These are phyloP conservation scores for Danio tinwini DNA, from an alignment of 2,797 vertebrate species.

Conservation along the genomic window DNA sequence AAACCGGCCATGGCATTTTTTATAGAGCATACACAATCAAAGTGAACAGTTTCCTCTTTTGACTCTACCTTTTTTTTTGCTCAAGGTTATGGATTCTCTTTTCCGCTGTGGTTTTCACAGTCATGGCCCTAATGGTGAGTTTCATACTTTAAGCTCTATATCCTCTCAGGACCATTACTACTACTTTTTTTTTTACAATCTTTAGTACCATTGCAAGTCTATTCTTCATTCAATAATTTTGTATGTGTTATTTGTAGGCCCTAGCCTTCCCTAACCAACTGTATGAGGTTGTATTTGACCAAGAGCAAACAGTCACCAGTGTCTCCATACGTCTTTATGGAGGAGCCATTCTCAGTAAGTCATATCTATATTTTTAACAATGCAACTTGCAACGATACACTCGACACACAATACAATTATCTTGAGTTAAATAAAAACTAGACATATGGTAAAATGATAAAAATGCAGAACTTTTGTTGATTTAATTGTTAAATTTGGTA, in stretches of 20 bases:
- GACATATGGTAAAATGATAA: no score
- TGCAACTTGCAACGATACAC: neutral
- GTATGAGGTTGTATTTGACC: slow-evolving; percentile 89
- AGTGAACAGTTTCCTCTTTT: slow-evolving; percentile 4
- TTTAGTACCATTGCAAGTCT: slow-evolving; percentile 20
- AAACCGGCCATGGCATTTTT: neutral
- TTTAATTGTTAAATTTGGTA: no score
- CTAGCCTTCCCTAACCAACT: slow-evolving; percentile 92
- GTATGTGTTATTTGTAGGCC: slow-evolving; percentile 77
- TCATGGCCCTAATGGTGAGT: slow-evolving; percentile 90
- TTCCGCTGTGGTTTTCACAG: slow-evolving; percentile 90
- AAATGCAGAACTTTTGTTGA: no score
- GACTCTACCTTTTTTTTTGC: slow-evolving; percentile 21
- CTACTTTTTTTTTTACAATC: neutral
- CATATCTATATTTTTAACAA: slow-evolving; percentile 2
- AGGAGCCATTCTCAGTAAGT: slow-evolving; percentile 93
- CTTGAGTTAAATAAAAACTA: no score
- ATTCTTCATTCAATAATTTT: neutral
- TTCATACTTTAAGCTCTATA: neutral
- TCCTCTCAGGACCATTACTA: neutral
- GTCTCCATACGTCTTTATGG: slow-evolving; percentile 92
- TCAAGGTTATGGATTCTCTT: slow-evolving; percentile 91
- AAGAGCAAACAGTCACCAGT: slow-evolving; percentile 83
- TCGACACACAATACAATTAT: no score
- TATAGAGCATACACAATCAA: neutral